Percentiles rank a stretch among this genome's conserved stretches.
Evolutionary conservation across 92 coral and sea anemone species (phyloP).

Genomic region (Umimayanthus chanpuru): DNA sequence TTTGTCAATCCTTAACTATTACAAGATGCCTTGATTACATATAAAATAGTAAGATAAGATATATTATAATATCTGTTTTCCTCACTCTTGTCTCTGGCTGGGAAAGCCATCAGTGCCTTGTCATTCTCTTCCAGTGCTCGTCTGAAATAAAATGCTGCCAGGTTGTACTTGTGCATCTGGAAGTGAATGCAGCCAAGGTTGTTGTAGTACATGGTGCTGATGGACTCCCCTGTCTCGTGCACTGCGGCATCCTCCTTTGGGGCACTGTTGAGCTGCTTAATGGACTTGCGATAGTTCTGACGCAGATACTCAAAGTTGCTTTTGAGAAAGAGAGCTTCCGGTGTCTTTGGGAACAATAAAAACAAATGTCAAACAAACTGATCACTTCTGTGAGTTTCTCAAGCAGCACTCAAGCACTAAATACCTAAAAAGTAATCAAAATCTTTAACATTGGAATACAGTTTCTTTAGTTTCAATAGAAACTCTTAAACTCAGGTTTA

Average conservation of each 20-base stretch:
- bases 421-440: too few relatives aligned
- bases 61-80: too few relatives aligned
- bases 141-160: slow-evolving; percentile 95
- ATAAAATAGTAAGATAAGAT: too few relatives aligned
- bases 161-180: slow-evolving; percentile 95
- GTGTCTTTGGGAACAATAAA: slow-evolving; percentile 51
- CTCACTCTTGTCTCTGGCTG: too few relatives aligned
- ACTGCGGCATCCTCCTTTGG: slow-evolving; percentile 75
- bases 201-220: slow-evolving; percentile 94
- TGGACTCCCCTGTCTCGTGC: slow-evolving; percentile 76
- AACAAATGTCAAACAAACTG: not conserved
- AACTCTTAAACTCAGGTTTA: too few relatives aligned
- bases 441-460: too few relatives aligned
- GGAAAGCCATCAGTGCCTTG: too few relatives aligned
- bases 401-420: not conserved
- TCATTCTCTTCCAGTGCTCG: slow-evolving; percentile 79
- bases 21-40: too few relatives aligned
- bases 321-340: slow-evolving; percentile 91
- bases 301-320: slow-evolving; percentile 97
- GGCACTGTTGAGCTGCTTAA: slow-evolving; percentile 94
- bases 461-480: too few relatives aligned
- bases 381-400: not conserved
- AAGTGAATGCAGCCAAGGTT: slow-evolving; percentile 96
- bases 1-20: too few relatives aligned
- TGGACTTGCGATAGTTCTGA: slow-evolving; percentile 93